Conservation (phyloP, 2,888 invertebrate genomes). For the Ophion costatus region DNA sequence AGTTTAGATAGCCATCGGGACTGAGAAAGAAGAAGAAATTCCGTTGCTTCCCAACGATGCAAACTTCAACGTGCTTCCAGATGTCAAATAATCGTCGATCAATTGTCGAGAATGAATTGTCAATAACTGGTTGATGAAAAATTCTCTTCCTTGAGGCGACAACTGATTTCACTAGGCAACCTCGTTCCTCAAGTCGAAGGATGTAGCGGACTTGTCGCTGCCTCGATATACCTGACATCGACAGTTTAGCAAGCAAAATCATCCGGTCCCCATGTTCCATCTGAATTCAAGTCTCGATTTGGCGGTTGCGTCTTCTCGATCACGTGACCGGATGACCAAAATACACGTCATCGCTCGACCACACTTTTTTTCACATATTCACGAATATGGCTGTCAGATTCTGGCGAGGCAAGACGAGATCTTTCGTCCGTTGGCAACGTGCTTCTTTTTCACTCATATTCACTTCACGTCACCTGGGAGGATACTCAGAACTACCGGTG, state of each 20-base stretch:
- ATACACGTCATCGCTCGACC: conserved; percentile 39
- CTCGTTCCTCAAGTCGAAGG: neutral
- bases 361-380: conserved; percentile 18
- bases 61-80: no score
- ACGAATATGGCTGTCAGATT: conserved; percentile 25
- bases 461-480: neutral
- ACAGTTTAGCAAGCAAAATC: neutral
- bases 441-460: neutral
- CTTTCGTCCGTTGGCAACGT: neutral
- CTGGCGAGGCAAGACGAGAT: neutral
- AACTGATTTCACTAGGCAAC: neutral
- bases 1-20: no score
- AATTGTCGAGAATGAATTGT: neutral
- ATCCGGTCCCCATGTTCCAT: neutral
- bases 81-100: neutral
- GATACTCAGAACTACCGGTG: neutral
- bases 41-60: no score
- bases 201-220: neutral
- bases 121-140: neutral
- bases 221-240: neutral
- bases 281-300: neutral
- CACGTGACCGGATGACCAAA: conserved; percentile 21
- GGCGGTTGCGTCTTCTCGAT: neutral
- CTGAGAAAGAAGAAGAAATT: no score
- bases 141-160: neutral